Conservation (phyloP, 1,140 invertebrate genomes). For the Bactericera cockerelli region DNA sequence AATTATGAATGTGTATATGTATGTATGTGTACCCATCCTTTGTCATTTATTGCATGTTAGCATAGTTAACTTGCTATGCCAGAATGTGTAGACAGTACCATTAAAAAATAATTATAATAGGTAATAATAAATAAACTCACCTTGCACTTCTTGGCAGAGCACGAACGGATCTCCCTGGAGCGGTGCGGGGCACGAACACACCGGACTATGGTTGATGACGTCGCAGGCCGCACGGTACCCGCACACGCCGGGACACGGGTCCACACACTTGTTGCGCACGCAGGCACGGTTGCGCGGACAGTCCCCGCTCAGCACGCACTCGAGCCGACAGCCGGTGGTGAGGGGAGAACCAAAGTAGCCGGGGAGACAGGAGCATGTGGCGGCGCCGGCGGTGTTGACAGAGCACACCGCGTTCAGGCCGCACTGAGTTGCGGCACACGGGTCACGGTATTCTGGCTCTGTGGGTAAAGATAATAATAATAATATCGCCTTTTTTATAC, state of each 20-base stretch:
- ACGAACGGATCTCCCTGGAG: slow-evolving; percentile 60
- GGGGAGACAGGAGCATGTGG: slow-evolving; percentile 56
- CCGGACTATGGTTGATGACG: slow-evolving; percentile 60
- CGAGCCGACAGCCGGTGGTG: slow-evolving; percentile 45
- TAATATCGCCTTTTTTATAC: too few species aligned
- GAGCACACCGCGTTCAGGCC: slow-evolving; percentile 55
- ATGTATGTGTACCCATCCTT: too few species aligned
- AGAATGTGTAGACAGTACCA: too few species aligned
- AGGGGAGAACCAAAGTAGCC: slow-evolving; percentile 41
- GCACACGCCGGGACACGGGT: slow-evolving; percentile 57
- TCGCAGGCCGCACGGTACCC: slow-evolving; percentile 48
- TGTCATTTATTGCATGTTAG: too few species aligned
- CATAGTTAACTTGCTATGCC: too few species aligned
- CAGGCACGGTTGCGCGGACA: slow-evolving; percentile 56
- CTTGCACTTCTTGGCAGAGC: slow-evolving; percentile 39
- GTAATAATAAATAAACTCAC: too few species aligned
- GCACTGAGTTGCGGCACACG: slow-evolving; percentile 55
- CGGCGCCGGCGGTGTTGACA: slow-evolving; percentile 32
- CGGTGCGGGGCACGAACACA: slow-evolving; percentile 54
- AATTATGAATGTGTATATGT: too few species aligned
- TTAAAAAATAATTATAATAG: too few species aligned
- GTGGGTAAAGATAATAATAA: too few species aligned
- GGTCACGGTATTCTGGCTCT: slow-evolving; percentile 27
- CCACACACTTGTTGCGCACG: slow-evolving; percentile 49
- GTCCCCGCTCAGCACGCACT: slow-evolving; percentile 58